Evolutionary conservation across 2,797 vertebrate genomes (phyloP).

Genomic region (Otolemur crassicaudatus): DNA sequence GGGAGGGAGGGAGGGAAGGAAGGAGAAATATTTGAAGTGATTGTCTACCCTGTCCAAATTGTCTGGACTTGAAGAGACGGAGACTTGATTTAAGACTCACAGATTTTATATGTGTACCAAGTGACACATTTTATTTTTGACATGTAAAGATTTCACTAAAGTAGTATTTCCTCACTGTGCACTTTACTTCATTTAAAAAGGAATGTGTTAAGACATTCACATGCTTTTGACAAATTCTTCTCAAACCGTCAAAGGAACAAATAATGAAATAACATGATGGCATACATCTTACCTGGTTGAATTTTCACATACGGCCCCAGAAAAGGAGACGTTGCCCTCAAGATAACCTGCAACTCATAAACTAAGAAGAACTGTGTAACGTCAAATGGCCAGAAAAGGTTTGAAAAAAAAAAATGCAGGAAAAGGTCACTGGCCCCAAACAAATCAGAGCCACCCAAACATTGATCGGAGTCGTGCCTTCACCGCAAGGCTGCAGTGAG

Average conservation of each 20-base stretch:
- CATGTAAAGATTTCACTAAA: not conserved
- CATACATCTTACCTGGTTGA: not conserved
- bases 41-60: not conserved
- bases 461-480: slow-evolving; percentile 17
- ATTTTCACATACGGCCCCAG: slow-evolving; percentile 5
- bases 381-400: not conserved
- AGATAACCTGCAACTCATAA: slow-evolving; percentile 71
- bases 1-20: too few species aligned
- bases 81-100: not conserved
- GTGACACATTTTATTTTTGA: not conserved
- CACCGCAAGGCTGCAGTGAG: not conserved
- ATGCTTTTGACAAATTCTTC: not conserved
- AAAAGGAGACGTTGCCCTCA: slow-evolving; percentile 51
- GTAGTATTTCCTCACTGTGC: not conserved
- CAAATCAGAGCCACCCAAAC: slow-evolving; percentile 53
- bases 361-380: slow-evolving; percentile 54
- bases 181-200: not conserved
- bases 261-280: not conserved
- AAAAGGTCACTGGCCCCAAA: slow-evolving; percentile 67
- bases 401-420: slow-evolving; percentile 56
- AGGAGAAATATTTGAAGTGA: not conserved
- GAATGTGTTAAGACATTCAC: not conserved
- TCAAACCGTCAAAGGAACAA: not conserved
- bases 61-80: not conserved
- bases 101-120: not conserved